phyloP scores from a whole-genome alignment of 2,888 invertebrate genomes.

The Pterobdella sp. region DNA sequence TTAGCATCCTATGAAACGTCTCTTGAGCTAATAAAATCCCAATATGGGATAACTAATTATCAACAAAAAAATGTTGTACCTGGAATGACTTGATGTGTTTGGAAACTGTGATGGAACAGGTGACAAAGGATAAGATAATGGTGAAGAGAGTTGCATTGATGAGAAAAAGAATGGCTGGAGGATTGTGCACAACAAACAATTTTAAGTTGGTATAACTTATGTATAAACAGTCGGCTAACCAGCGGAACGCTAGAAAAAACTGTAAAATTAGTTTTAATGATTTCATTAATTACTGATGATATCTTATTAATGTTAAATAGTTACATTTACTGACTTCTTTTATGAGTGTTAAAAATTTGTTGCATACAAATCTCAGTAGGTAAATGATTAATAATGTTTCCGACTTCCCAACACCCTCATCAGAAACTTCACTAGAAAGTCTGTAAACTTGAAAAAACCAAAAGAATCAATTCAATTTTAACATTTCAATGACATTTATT shows the following conservation, averaged over 20 bases:
- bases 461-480: no score
- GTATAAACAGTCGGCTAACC: background rate
- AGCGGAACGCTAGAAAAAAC: background rate
- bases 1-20: background rate
- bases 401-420: background rate
- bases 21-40: no score
- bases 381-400: background rate
- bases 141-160: conserved; percentile 24
- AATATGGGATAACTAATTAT: background rate
- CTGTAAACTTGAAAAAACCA: background rate
- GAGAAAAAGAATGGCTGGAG: conserved; percentile 25
- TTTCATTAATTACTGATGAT: background rate
- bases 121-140: conserved; percentile 16
- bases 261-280: background rate
- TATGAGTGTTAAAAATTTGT: background rate
- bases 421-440: background rate
- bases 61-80: conserved; percentile 1
- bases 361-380: background rate
- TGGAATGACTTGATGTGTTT: background rate
- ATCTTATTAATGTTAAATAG: background rate
- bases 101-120: conserved; percentile 16
- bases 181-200: conserved; percentile 4
- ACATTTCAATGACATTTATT: no score
- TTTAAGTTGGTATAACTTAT: conserved; percentile 8
- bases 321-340: background rate